Conservation (phyloP, 1,140 invertebrate genomes). For the Drosophila burlai region DNA sequence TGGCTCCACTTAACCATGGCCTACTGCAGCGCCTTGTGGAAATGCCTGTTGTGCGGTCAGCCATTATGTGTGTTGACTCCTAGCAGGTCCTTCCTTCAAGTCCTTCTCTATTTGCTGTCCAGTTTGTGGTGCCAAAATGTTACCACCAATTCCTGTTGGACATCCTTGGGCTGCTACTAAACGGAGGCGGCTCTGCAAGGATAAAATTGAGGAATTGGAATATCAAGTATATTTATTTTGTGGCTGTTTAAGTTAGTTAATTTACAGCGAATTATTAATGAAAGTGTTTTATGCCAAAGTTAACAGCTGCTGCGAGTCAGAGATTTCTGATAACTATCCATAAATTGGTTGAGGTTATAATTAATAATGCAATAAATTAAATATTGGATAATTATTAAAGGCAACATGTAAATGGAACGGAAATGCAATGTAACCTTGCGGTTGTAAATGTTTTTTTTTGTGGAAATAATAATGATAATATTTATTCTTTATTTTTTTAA, state of each 20-base stretch:
- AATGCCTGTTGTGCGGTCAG: slow-evolving; percentile 25
- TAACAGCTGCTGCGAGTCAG: slow-evolving; percentile 8
- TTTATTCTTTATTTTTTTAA: background rate
- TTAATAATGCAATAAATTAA: slow-evolving; percentile 21
- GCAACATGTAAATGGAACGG: slow-evolving; percentile 14
- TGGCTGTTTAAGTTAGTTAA: background rate
- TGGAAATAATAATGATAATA: background rate
- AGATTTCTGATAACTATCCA: slow-evolving; percentile 13
- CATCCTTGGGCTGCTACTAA: slow-evolving; percentile 26
- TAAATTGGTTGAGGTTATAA: slow-evolving; percentile 13
- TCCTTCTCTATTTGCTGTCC: slow-evolving; percentile 31
- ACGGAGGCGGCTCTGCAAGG: slow-evolving; percentile 11
- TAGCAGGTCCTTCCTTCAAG: slow-evolving; percentile 18
- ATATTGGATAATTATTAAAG: background rate
- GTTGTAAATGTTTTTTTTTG: background rate
- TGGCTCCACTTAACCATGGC: slow-evolving; percentile 14
- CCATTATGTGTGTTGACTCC: slow-evolving; percentile 40
- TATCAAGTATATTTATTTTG: background rate
- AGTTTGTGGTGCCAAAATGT: slow-evolving; percentile 23
- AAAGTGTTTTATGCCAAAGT: background rate
- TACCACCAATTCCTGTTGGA: slow-evolving; percentile 30
- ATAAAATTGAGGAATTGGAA: background rate
- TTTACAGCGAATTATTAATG: background rate
- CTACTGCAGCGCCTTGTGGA: slow-evolving; percentile 20
- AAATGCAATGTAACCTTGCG: slow-evolving; percentile 6